Percentiles rank a stretch among this genome's conserved stretches.
Conservation (phyloP, 2,888 invertebrate species). For the Chrysodeixis includens region DNA sequence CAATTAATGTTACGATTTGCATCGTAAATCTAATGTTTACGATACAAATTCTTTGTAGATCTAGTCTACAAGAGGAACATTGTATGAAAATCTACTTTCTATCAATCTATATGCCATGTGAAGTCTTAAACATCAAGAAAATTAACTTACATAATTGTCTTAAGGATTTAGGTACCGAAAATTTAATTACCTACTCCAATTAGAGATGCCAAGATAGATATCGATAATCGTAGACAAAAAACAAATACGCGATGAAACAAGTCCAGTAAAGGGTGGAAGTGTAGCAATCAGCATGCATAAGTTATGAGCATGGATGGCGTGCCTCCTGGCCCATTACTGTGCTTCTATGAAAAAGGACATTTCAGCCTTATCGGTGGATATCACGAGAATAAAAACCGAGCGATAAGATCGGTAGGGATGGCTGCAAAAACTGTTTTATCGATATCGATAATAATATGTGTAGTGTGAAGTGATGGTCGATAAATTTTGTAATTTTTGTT, state of each 20-base stretch:
- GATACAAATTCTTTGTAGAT: too few relatives aligned
- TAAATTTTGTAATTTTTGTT: neutral
- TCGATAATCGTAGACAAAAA: conserved; percentile 57
- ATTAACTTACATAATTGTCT: neutral
- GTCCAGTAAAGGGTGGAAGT: conserved; percentile 83
- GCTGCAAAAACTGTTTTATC: conserved; percentile 26
- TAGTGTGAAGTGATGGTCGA: conserved; percentile 19
- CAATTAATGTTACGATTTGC: too few relatives aligned
- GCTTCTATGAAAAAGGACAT: conserved; percentile 89
- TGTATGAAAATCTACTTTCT: too few relatives aligned
- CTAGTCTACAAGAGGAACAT: too few relatives aligned
- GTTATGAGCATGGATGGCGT: conserved; percentile 84
- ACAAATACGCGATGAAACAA: conserved; percentile 60
- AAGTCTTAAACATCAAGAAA: neutral
- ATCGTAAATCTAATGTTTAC: too few relatives aligned
- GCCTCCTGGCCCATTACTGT: conserved; percentile 84
- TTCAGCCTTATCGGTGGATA: conserved; percentile 87
- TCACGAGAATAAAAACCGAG: conserved; percentile 87
- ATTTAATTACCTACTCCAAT: conserved; percentile 26
- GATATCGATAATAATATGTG: conserved; percentile 48
- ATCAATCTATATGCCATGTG: neutral
- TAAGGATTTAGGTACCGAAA: neutral
- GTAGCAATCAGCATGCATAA: conserved; percentile 86
- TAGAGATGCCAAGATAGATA: conserved; percentile 57
- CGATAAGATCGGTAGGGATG: conserved; percentile 81